A percentile compares a stretch with the other conserved stretches of the same genome.
Evolutionary conservation across 2,797 vertebrate genomes (phyloP).

Genomic region (Sitta carolinensis): DNA sequence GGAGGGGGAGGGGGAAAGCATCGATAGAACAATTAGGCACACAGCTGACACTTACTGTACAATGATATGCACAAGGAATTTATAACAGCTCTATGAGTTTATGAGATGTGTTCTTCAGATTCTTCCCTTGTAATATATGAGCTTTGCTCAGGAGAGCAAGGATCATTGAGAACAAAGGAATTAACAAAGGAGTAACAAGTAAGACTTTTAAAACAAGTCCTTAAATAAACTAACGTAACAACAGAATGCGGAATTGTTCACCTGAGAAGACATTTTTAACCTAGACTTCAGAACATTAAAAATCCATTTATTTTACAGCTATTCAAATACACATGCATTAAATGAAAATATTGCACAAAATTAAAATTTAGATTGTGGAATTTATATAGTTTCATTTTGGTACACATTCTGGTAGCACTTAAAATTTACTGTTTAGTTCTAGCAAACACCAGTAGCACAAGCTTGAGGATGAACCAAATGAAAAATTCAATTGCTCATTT

Average conservation of each 20-base stretch:
- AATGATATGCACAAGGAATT: conserved; percentile 83
- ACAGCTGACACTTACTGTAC: conserved; percentile 96
- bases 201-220: conserved; percentile 99
- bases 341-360: conserved; percentile 97
- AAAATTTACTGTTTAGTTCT: conserved; percentile 68
- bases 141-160: conserved; percentile 77
- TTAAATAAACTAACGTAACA: conserved; percentile 84
- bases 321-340: conserved; percentile 91
- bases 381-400: conserved; percentile 70
- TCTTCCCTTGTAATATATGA: conserved; percentile 72
- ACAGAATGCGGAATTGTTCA: conserved; percentile 87
- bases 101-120: conserved; percentile 78
- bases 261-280: conserved; percentile 77
- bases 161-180: conserved; percentile 69
- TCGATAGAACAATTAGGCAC: conserved; percentile 95
- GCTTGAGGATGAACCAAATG: conserved; percentile 71
- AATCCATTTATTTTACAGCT: conserved; percentile 84
- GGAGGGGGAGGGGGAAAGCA: conserved; percentile 80
- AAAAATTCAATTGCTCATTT: conserved; percentile 71
- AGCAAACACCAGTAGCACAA: conserved; percentile 74
- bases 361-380: conserved; percentile 80
- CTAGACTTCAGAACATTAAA: conserved; percentile 83
- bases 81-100: conserved; percentile 70
- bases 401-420: conserved; percentile 76
- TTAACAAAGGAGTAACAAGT: conserved; percentile 73